Evolutionary conservation across 1,140 invertebrate genomes (phyloP).

Genomic region (Achroia grisella): DNA sequence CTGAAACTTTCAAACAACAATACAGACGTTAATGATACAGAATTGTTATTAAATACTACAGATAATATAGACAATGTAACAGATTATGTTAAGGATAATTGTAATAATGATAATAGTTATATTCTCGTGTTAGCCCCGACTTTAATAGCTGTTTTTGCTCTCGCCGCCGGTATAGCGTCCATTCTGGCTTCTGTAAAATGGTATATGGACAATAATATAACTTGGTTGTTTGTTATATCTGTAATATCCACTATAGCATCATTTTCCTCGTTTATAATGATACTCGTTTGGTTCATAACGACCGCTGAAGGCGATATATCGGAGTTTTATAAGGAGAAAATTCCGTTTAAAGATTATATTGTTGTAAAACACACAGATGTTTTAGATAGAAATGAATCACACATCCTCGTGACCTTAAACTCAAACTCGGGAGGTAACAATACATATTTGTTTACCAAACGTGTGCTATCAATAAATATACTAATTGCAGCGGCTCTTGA

Average conservation of each 20-base stretch:
- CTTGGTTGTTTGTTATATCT: constrained; percentile 75
- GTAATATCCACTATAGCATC: constrained; percentile 66
- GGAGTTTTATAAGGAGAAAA: constrained; percentile 58
- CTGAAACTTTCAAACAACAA: constrained; percentile 6
- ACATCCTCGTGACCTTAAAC: constrained; percentile 46
- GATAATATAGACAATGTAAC: constrained; percentile 22
- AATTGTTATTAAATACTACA: not conserved
- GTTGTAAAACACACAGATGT: constrained; percentile 51
- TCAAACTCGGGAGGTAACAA: constrained; percentile 26
- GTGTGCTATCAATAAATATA: constrained; percentile 75
- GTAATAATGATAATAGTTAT: constrained; percentile 22
- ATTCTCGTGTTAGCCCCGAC: constrained; percentile 57
- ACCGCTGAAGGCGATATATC: constrained; percentile 40
- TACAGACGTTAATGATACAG: constrained; percentile 1
- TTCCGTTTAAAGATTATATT: constrained; percentile 51
- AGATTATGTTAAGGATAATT: constrained; percentile 9
- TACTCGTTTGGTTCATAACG: constrained; percentile 48
- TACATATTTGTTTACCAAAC: constrained; percentile 46
- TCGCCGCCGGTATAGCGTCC: constrained; percentile 72
- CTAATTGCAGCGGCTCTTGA: constrained; percentile 76
- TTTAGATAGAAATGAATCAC: constrained; percentile 47
- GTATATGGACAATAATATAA: constrained; percentile 80
- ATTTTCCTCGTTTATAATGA: constrained; percentile 47
- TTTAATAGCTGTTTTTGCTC: constrained; percentile 68
- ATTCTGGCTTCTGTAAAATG: constrained; percentile 77